Evolutionary conservation across 2,797 vertebrate species (phyloP).

Genomic region (Ispidina lecontei): DNA sequence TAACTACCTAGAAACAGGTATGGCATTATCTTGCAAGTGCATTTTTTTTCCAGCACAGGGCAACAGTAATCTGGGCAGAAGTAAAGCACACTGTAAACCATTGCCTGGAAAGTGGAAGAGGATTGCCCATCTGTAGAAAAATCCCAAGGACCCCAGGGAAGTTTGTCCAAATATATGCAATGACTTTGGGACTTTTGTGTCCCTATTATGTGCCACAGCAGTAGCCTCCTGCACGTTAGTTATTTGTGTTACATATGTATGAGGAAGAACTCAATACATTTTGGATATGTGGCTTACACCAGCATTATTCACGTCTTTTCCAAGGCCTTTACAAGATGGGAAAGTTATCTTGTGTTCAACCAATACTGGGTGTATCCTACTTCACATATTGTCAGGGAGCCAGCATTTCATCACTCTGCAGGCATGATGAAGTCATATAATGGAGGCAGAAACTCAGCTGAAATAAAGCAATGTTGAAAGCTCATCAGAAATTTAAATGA

Average conservation of each 20-base stretch:
- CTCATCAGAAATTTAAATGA: constrained; percentile 72
- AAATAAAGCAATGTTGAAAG: constrained; percentile 62
- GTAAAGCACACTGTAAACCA: background rate
- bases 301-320: constrained; percentile 59
- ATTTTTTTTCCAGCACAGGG: background rate
- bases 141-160: background rate
- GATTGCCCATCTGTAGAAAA: background rate
- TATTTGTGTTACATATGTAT: background rate
- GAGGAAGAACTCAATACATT: constrained; percentile 25
- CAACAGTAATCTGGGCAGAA: background rate
- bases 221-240: background rate
- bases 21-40: background rate
- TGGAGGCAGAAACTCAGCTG: constrained; percentile 42
- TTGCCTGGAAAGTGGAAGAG: background rate
- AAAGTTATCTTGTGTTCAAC: constrained; percentile 65
- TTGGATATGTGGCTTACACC: constrained; percentile 32
- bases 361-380: constrained; percentile 71
- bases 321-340: constrained; percentile 67
- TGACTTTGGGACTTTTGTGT: background rate
- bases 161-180: background rate
- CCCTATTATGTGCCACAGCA: background rate
- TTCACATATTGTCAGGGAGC: constrained; percentile 65
- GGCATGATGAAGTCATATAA: constrained; percentile 47
- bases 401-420: constrained; percentile 70
- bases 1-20: background rate